phyloP scores from a whole-genome alignment of 2,113 vertebrate genomes.

The Amphilophus citrinellus region DNA sequence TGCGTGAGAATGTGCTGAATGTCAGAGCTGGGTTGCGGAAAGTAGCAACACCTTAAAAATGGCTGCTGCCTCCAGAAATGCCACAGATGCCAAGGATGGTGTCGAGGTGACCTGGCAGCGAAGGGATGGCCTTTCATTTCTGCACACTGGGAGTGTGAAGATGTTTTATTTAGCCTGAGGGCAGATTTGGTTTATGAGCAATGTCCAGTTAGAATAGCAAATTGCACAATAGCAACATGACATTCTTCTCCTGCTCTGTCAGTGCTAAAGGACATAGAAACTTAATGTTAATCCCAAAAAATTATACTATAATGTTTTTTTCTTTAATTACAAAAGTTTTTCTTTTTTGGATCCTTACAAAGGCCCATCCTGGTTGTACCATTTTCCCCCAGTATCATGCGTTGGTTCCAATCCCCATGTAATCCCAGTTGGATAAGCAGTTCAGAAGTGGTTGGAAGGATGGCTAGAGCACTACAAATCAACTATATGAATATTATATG shows the following conservation, averaged over 20 bases:
- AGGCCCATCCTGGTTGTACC: background rate
- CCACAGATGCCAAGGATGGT: constrained; percentile 60
- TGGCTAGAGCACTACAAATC: background rate
- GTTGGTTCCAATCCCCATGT: background rate
- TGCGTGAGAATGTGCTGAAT: constrained; percentile 51
- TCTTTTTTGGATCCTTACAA: background rate
- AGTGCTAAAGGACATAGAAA: constrained; percentile 13
- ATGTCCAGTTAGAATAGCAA: constrained; percentile 31
- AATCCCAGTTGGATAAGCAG: background rate
- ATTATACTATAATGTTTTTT: background rate
- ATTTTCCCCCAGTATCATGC: background rate
- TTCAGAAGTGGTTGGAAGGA: background rate
- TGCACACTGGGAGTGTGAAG: constrained; percentile 13
- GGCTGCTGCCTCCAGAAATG: constrained; percentile 62
- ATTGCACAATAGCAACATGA: constrained; percentile 14
- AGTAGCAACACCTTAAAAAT: constrained; percentile 57
- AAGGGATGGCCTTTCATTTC: constrained; percentile 29
- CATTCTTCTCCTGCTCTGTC: constrained; percentile 22
- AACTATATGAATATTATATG: background rate
- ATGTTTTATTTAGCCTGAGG: constrained; percentile 34
- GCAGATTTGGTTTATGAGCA: constrained; percentile 19
- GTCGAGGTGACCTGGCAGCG: constrained; percentile 68
- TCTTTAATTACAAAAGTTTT: background rate
- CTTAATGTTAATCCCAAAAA: constrained; percentile 11
- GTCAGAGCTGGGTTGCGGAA: constrained; percentile 40